Base-by-base conservation (phyloP, 2,113 vertebrate species). In the Gavia stellata region DNA sequence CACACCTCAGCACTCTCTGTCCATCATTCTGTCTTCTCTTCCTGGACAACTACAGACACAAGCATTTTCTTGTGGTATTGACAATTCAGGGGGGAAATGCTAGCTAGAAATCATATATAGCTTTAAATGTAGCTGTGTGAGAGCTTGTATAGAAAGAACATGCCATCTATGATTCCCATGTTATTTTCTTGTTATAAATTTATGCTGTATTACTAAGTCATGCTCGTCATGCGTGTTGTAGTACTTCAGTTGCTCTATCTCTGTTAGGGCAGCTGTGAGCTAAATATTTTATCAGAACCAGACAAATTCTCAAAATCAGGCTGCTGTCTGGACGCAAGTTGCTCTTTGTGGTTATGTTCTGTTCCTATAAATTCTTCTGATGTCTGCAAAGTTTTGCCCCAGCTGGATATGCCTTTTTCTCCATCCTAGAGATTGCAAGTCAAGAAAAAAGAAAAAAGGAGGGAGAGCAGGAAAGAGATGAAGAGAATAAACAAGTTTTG, bases 351-450 rank as follows among this genome's bases (percentile, higher is more conserved):
- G 34, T 73, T 88, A 24, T 62, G 15, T 87, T 87, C 74, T 70
- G 78, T 92, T 95, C 62, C 73, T 91, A 13, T 87, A 82, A 92
- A 88, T 70, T 86, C 77, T 78, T 92, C 80, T 81, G 63, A 88
- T 88, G 55, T 71, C 77, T 87, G 49, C 61, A 81, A 73, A 96
- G 53, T 86, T 91, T 94, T 94, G 24, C 66, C 73, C 36, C 90
- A 86, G 80, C 77, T 94, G 91, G 82, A 66, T 95, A 65, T 84
- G 71, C 53, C 45, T 16, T 97, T 95, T 97, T 89, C 63, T 90
- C 70, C 63, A 62, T 77, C 75, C 31, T 59, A 73, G 58, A 78
- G 33, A 59, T 14, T 62, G 62, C 59, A 92, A 95, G 52, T n/a
- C 53, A 77, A 80, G 58, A 20, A 82, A 89, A 71, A 70, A 56